Evolutionary conservation across 2,888 invertebrate species (phyloP), one percentile per base, ranked within the genome.

Genomic region (Stramonita haemastoma): DNA sequence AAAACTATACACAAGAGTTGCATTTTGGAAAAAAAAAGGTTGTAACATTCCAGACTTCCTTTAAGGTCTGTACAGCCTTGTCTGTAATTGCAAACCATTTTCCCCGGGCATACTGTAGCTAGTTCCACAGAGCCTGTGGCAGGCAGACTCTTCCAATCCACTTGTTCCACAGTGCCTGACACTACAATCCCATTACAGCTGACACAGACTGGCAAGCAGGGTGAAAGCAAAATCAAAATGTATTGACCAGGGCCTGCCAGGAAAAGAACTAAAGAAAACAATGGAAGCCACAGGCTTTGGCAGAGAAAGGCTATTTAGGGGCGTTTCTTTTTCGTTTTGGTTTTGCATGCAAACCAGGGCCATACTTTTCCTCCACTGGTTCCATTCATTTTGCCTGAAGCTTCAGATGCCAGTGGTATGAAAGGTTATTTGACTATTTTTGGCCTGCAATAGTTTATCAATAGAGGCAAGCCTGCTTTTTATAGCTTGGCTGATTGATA

Each of bases 171-270:
- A 83, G 84, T 84, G 26, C 26, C 34, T 73, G 88, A 91, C 90
- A 91, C 90, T 87, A 89, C 89, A 91, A 90, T 88, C 88, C 88
- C 90, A 91, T 91, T 91, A 91, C 84, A 88, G 32, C 79, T 88
- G 89, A 89, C 86, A 89, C 83, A 83, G 90, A 84, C 73, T 73
- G 88, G 90, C 89, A 57, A 87, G 88, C 87, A 36, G 81, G 56
- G 60, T 88, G 57, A 87, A 73, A 84, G 86, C 87, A 88, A 88
- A 90, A 90, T 89, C 87, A 90, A 84, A 91, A 91, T 91, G 88
- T 91, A 91, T 91, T 91, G 90, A 91, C 89, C 88, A 84, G 46
- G 46, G 8, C 46, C 36, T 32, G 26, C 60, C 83, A 83, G 84
- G 70, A 88, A 88, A 46, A 70, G 60, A 56, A 32, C 46, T 81